Evolutionary conservation across 92 coral and sea anemone genomes (phyloP), one percentile per base, ranked within the genome.

Genomic region (Phenganax subtilis): DNA sequence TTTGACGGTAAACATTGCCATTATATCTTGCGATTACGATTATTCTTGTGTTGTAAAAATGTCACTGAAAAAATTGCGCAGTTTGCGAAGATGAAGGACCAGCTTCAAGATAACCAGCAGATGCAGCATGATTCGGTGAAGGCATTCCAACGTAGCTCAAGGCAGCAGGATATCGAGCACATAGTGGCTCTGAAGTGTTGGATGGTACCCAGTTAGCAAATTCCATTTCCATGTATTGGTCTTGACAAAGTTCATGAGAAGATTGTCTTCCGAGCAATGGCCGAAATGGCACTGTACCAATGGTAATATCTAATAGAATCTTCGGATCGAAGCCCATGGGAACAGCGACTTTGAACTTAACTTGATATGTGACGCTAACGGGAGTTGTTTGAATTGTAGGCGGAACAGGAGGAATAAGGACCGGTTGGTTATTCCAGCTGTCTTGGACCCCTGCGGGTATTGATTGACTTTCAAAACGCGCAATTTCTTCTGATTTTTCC

Each of bases 351-450:
- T 66, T 12, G 52, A 66, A 66, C 12, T 66, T 66, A 0, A 66
- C 12, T 27, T 66, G 51, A 30, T 66, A 66, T 0, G 51, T 66
- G 3, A 66, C 72, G 37, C 72, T 66, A 6, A 66, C 51, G 10
- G 72, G 72, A 11, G 8, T 27, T 44, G 72, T 66, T 3, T 66
- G 28, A 66, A 66, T 66, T 66, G 72, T 66, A 7, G 72, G 72
- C 1, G 72, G 51, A 27, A 17, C 10, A 27, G 72, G 72, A 9
- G 72, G 72, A 30, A 66, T 66, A 14, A 66, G 72, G 10, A 66
- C 28, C 8, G 72, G 72, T 17, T 66, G 72, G 72, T 66, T 66
- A 27, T 7, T 66, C 72, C 72, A 66, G 5, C 51, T 25, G 20
- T 66, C 72, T 30, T 66, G 72, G 47, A 51, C 37, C 37, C 72